Conservation (phyloP, 2,113 vertebrate species). For the Gorsachius goisagi region DNA sequence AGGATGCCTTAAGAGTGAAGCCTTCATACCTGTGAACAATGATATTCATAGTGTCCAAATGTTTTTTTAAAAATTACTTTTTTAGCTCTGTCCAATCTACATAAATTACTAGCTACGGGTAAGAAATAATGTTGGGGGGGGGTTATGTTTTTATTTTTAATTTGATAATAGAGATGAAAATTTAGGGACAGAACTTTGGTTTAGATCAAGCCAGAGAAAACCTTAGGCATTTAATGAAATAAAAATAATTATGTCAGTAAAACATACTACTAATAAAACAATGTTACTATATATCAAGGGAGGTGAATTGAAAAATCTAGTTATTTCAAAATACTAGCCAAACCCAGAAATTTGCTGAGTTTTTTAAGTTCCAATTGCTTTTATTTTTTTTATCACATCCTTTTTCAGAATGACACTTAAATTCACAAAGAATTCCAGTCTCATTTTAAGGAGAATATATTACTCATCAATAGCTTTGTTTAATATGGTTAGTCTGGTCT, state of each 20-base stretch:
- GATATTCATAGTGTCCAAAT: background rate
- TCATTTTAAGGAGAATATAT: background rate
- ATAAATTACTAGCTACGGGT: background rate
- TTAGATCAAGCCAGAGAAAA: background rate
- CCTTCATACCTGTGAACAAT: background rate
- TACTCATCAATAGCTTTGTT: background rate
- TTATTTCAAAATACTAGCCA: background rate
- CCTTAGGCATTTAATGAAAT: background rate
- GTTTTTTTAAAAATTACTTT: background rate
- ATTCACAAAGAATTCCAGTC: background rate
- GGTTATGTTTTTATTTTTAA: background rate
- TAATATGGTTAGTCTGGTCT: background rate
- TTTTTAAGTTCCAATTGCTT: background rate
- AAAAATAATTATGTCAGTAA: background rate
- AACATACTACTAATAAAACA: background rate
- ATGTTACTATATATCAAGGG: background rate
- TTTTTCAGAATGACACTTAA: background rate
- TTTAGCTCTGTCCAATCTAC: background rate
- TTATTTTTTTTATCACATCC: background rate
- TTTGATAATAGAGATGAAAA: background rate
- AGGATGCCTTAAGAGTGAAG: background rate
- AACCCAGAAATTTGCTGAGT: fast-evolving
- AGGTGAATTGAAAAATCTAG: background rate
- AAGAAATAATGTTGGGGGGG: background rate
- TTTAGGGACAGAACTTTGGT: background rate